Evolutionary conservation across 1,140 invertebrate species (phyloP).

Genomic region (Pachypsylla venusta): DNA sequence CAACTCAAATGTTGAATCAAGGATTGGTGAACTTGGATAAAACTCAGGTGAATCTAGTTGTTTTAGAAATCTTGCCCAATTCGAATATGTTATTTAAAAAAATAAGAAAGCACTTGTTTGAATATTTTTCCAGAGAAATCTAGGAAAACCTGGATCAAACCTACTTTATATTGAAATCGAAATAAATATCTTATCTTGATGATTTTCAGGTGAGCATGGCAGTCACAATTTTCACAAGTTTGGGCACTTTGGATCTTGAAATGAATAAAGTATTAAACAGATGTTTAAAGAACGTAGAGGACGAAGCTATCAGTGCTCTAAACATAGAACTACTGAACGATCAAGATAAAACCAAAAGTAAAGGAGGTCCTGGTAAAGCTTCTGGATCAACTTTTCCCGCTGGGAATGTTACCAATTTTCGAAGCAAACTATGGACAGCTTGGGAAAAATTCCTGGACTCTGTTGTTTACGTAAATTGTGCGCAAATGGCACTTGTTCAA

Average conservation of each 20-base stretch:
- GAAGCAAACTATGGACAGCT: slow-evolving; percentile 58
- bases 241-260: slow-evolving; percentile 41
- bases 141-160: too few relatives aligned
- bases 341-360: slow-evolving; percentile 12
- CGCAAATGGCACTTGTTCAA: slow-evolving; percentile 19
- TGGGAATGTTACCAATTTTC: slow-evolving; percentile 48
- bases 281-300: slow-evolving; percentile 38
- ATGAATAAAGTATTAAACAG: slow-evolving; percentile 39
- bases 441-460: slow-evolving; percentile 37
- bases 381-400: slow-evolving; percentile 39
- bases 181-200: too few relatives aligned
- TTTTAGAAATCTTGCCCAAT: too few relatives aligned
- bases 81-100: too few relatives aligned
- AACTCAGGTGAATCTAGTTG: slow-evolving; percentile 39
- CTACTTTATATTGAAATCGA: too few relatives aligned
- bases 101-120: too few relatives aligned
- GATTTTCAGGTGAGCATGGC: slow-evolving; percentile 43
- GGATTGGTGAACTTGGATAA: slow-evolving; percentile 49
- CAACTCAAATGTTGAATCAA: slow-evolving; percentile 45
- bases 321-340: slow-evolving; percentile 34
- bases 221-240: slow-evolving; percentile 55
- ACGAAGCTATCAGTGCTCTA: slow-evolving; percentile 40
- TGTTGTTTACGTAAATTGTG: slow-evolving; percentile 18
- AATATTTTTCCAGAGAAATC: too few relatives aligned
- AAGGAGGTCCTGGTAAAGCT: slow-evolving; percentile 47